Evolutionary conservation across 2,797 vertebrate species (phyloP).

Genomic region (Lerista edwardsae): DNA sequence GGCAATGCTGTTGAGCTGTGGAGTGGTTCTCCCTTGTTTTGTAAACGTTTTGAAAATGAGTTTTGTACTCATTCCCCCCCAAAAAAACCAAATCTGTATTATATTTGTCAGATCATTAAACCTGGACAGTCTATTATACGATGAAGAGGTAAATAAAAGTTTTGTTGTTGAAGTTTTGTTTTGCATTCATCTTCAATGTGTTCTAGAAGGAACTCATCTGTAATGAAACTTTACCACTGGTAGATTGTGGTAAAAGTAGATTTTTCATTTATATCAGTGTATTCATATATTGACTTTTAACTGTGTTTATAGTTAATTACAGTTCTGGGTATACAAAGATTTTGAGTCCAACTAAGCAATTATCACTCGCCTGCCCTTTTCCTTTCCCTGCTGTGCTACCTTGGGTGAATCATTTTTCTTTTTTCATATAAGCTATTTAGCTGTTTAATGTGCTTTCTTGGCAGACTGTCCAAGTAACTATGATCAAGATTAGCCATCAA

Average conservation of each 20-base stretch:
- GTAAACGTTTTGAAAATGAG: too few species aligned
- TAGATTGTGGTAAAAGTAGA: background rate
- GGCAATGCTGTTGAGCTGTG: too few species aligned
- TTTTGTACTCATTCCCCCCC: too few species aligned
- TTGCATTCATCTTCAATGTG: accelerated
- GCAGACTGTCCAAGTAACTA: conserved; percentile 3
- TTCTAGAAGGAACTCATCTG: background rate
- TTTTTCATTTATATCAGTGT: background rate
- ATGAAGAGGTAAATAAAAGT: background rate
- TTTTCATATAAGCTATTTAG: conserved; percentile 5
- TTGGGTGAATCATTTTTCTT: background rate
- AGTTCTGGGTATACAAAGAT: background rate
- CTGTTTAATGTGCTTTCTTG: conserved; percentile 15
- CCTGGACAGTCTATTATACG: background rate
- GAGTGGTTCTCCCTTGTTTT: too few species aligned
- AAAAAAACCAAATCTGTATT: too few species aligned
- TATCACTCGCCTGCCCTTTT: conserved; percentile 5
- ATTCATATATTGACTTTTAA: background rate
- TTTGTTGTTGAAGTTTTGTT: background rate
- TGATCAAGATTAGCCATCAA: conserved; percentile 10
- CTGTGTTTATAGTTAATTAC: conserved; percentile 1
- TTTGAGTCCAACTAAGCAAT: conserved; percentile 14
- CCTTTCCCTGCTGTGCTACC: background rate
- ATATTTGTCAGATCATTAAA: background rate
- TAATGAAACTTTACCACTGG: background rate